Percentiles rank a stretch among this genome's conserved stretches.
These are phyloP conservation scores for Apis cerana DNA, from an alignment of 1,140 invertebrate genomes.

Conservation along the genomic window DNA sequence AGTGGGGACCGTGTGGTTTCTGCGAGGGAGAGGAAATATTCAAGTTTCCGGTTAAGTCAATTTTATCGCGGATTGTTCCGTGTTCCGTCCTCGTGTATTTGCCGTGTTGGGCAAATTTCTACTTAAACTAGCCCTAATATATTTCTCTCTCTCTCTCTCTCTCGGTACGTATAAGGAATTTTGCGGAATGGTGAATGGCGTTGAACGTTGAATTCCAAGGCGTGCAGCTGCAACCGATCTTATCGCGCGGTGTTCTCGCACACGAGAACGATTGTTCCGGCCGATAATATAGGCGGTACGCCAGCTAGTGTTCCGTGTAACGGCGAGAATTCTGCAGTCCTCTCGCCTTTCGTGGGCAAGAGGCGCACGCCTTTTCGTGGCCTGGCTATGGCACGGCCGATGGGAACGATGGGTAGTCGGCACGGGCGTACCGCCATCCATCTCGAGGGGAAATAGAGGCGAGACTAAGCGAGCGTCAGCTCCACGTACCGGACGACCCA, in stretches of 20 bases:
- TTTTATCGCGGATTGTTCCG: too few species aligned
- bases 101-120: too few species aligned
- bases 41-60: not conserved
- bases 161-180: too few species aligned
- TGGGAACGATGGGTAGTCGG: not conserved
- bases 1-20: too few species aligned
- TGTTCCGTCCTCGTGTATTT: too few species aligned
- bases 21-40: not conserved
- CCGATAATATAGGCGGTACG: not conserved
- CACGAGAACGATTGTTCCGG: not conserved
- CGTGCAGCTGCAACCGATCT: constrained; percentile 8
- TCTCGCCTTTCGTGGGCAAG: not conserved
- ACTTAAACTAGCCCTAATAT: too few species aligned
- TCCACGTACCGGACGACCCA: constrained; percentile 41
- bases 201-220: not conserved
- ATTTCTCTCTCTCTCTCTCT: not conserved
- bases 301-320: not conserved
- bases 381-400: not conserved
- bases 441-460: constrained; percentile 39
- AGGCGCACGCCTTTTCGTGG: constrained; percentile 17
- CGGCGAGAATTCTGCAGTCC: not conserved
- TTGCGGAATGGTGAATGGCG: not conserved
- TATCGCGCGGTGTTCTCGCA: constrained; percentile 2
- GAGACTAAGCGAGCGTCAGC: constrained; percentile 58
- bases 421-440: constrained; percentile 10